Conservation (phyloP, 2,797 vertebrate species). For the Peromyscus eremicus region DNA sequence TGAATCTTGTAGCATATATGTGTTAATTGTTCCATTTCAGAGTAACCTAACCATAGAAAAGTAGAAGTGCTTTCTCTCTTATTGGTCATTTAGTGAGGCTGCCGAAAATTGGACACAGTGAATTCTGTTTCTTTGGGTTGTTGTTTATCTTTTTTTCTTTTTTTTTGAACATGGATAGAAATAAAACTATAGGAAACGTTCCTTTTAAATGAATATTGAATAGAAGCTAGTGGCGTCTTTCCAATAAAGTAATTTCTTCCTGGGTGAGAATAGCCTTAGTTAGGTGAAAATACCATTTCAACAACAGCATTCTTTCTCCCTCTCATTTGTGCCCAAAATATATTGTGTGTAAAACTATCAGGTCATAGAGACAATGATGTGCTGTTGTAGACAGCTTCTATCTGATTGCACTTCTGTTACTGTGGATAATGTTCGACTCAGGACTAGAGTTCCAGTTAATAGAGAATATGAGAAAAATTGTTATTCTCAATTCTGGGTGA, state of each 20-base stretch:
- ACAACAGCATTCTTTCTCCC: constrained; percentile 25
- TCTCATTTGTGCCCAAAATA: constrained; percentile 65
- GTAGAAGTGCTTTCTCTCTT: constrained; percentile 46
- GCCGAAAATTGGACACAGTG: constrained; percentile 57
- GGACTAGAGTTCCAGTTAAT: constrained; percentile 62
- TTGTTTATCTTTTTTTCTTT: constrained; percentile 42
- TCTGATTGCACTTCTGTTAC: constrained; percentile 75
- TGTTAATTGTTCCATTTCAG: constrained; percentile 65
- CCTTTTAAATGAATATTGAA: constrained; percentile 70
- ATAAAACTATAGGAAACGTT: constrained; percentile 71
- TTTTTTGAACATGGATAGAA: constrained; percentile 68
- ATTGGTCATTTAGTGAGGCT: constrained; percentile 65
- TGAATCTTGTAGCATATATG: constrained; percentile 34
- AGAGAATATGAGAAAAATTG: constrained; percentile 50
- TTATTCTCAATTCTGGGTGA: constrained; percentile 57
- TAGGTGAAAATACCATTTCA: constrained; percentile 63
- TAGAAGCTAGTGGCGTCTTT: constrained; percentile 69
- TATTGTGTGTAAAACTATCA: constrained; percentile 56
- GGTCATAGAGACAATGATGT: neutral
- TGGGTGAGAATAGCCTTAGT: constrained; percentile 58
- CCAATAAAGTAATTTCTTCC: constrained; percentile 71
- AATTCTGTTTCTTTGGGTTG: constrained; percentile 53
- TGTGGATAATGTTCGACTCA: constrained; percentile 69
- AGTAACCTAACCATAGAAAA: constrained; percentile 69
- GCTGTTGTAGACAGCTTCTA: constrained; percentile 69